Percentiles rank a stretch among this genome's conserved stretches.
Evolutionary conservation across 2,888 invertebrate genomes (phyloP).

Genomic region (Lysandra coridon): DNA sequence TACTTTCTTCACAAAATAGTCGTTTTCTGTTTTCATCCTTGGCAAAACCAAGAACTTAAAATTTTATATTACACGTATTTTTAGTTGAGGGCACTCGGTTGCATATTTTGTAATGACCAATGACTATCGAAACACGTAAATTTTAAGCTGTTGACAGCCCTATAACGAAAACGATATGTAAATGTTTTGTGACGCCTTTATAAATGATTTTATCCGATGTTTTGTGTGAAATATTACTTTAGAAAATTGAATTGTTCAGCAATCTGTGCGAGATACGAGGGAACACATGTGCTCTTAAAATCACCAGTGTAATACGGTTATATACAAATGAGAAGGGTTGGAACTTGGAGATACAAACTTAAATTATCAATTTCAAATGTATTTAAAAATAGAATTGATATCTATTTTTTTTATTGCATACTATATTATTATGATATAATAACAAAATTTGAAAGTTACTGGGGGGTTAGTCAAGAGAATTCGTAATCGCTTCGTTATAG

Average conservation of each 20-base stretch:
- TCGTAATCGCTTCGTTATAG: too few relatives aligned
- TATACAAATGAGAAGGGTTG: slow-evolving; percentile 43
- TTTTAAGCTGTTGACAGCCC: slow-evolving; percentile 49
- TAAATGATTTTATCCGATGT: slow-evolving; percentile 74
- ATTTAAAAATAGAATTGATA: slow-evolving; percentile 1
- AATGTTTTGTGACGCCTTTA: slow-evolving; percentile 64
- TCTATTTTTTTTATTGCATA: not conserved
- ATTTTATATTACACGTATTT: too few relatives aligned
- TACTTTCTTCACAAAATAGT: too few relatives aligned
- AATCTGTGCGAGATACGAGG: slow-evolving; percentile 60
- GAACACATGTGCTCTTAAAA: slow-evolving; percentile 59
- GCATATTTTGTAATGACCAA: too few relatives aligned
- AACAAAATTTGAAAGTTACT: not conserved
- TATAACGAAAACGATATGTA: slow-evolving; percentile 39
- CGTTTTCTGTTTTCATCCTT: too few relatives aligned
- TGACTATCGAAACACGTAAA: not conserved
- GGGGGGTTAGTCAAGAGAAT: too few relatives aligned
- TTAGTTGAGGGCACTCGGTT: too few relatives aligned
- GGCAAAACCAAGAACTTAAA: too few relatives aligned
- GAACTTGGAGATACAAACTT: slow-evolving; percentile 13
- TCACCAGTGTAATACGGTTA: slow-evolving; percentile 51
- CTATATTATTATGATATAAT: not conserved
- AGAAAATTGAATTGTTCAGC: slow-evolving; percentile 73
- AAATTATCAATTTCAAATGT: not conserved
- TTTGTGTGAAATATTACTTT: slow-evolving; percentile 74